These are phyloP conservation scores for Gasterosteus aculeatus DNA, from an alignment of 2,113 vertebrate species.

Conservation along the genomic window DNA sequence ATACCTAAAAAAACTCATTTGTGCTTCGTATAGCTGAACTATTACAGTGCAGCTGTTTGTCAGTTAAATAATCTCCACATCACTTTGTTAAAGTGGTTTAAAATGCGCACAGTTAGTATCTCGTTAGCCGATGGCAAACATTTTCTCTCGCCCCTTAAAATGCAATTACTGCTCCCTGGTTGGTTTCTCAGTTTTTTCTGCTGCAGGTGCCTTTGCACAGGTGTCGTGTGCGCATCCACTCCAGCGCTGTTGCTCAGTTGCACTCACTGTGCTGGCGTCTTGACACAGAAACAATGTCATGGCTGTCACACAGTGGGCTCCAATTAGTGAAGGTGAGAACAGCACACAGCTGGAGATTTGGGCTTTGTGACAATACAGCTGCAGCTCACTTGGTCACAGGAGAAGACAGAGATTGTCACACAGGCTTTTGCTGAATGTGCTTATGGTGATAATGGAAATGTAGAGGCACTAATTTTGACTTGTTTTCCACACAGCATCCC, in stretches of 20 bases:
- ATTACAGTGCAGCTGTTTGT: constrained; percentile 6
- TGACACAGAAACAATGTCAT: constrained; percentile 73
- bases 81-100: constrained; percentile 12
- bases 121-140: constrained; percentile 31
- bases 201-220: constrained; percentile 50
- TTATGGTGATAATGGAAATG: constrained; percentile 44
- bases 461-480: background rate
- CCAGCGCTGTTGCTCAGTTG: constrained; percentile 50
- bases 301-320: constrained; percentile 71
- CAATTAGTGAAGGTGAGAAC: constrained; percentile 74
- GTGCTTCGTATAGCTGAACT: constrained; percentile 27
- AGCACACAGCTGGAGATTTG: constrained; percentile 56
- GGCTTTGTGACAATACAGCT: constrained; percentile 57
- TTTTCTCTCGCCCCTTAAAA: constrained; percentile 26
- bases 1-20: constrained; percentile 31
- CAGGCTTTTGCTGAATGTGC: constrained; percentile 1
- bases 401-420: constrained; percentile 48
- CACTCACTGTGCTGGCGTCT: constrained; percentile 67
- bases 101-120: constrained; percentile 30
- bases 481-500: background rate
- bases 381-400: constrained; percentile 49
- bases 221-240: constrained; percentile 52
- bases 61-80: constrained; percentile 5
- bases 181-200: constrained; percentile 28
- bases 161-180: constrained; percentile 24